Conservation (phyloP, 2,113 vertebrate species). For the Calonectris borealis region DNA sequence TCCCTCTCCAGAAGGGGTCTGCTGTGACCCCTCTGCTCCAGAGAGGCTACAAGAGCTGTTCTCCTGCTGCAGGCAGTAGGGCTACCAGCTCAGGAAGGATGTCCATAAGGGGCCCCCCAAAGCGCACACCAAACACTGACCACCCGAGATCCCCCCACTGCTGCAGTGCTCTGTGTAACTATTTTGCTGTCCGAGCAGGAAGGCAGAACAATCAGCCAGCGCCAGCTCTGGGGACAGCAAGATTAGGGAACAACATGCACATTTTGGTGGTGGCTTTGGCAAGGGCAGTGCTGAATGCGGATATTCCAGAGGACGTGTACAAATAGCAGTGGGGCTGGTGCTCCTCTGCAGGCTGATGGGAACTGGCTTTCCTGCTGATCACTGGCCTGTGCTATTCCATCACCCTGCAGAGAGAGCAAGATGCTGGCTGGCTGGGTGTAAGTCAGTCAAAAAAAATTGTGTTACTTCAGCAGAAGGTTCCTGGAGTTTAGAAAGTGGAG, state of each 20-base stretch:
- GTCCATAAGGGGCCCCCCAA: neutral
- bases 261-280: constrained; percentile 43
- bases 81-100: neutral
- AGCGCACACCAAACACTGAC: rapidly evolving
- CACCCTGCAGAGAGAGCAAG: neutral
- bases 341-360: neutral
- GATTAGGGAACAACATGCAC: neutral
- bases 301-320: neutral
- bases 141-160: neutral
- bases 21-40: neutral
- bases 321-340: neutral
- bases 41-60: neutral
- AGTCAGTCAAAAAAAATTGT: neutral
- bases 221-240: neutral
- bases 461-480: neutral
- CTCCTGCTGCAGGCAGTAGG: neutral
- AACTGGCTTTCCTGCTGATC: neutral
- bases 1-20: neutral
- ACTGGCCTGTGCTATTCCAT: neutral
- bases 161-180: neutral
- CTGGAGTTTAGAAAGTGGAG: neutral
- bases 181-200: neutral
- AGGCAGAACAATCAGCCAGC: neutral
- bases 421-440: neutral
- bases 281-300: constrained; percentile 22